Evolutionary conservation across 2,797 vertebrate genomes (phyloP), one percentile per base, ranked within the genome.

Genomic region (Lindbergichthys nudifrons): DNA sequence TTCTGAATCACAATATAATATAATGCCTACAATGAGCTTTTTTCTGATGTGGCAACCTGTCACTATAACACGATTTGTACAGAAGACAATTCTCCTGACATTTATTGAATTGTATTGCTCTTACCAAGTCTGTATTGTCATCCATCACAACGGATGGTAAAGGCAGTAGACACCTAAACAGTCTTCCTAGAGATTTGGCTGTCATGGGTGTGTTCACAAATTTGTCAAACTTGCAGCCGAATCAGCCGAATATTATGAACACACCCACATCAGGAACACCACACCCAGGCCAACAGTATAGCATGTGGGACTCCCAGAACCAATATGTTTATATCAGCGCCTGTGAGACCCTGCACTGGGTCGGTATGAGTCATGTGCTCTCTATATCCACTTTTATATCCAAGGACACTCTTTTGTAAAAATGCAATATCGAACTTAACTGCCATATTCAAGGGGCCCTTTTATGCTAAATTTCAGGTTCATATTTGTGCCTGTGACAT

Each of bases 171-270:
- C 54, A 54, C 19, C 12, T 57, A 51, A 50, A 30, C 45, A 12
- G 23, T 15, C 41, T 3, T 54, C 47, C 30, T 47, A 46, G 64
- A 59, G 46, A 50, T 58, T 36, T 48, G 18, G 58, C 45, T 41
- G 32, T 50, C n/a, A 21, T 3, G 19, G 30, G 45, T 18, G 36
- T 57, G 61, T 64, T 48, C 45, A 39, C 5, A 15, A 18, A 52
- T 48, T 50, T 7, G 41, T 72, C 46, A 63, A 66, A 54, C 42
- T 46, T 45, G 47, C n/a, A 48, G 66, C 63, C 26, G n/a, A 68
- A 32, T 75, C 78, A 82, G 67, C 67, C 72, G 60, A 70, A 54
- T 47, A 75, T 65, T 39, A 10, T 18, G 5, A 42, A 61, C 45
- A 60, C 16, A 11, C n/a, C 14, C 26, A 68, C 19, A 39, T 53